phyloP scores from a whole-genome alignment of 2,888 invertebrate species.

The Gastrophysa polygoni region DNA sequence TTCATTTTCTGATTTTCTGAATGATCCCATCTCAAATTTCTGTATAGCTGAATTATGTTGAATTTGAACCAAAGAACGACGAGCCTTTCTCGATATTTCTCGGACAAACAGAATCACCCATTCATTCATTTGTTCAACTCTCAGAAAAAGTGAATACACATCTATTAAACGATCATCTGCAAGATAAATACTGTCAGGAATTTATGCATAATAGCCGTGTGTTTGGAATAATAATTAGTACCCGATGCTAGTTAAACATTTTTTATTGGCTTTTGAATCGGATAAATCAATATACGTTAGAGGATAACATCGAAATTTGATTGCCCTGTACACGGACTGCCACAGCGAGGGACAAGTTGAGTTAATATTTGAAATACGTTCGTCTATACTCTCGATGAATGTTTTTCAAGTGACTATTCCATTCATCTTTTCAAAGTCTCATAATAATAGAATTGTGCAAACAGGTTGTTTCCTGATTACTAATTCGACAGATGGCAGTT shows the following conservation, averaged over 20 bases:
- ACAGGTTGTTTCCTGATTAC: too few species aligned
- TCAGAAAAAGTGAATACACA: constrained; percentile 10
- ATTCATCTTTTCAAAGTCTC: too few species aligned
- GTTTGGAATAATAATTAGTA: constrained; percentile 16
- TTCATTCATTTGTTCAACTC: too few species aligned
- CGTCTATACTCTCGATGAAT: neutral
- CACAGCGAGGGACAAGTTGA: neutral
- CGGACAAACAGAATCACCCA: too few species aligned
- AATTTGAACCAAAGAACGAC: too few species aligned
- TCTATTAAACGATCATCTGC: constrained; percentile 10
- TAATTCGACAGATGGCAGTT: too few species aligned
- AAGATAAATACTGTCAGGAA: constrained; percentile 15
- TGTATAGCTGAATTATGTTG: too few species aligned
- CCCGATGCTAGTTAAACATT: constrained; percentile 6
- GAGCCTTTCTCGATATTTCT: too few species aligned
- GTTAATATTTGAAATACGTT: neutral
- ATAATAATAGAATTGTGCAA: too few species aligned
- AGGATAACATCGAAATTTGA: neutral
- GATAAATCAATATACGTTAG: neutral
- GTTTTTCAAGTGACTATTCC: neutral
- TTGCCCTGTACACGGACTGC: neutral
- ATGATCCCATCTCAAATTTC: too few species aligned
- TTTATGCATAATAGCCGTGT: constrained; percentile 5
- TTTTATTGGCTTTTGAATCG: constrained; percentile 3
- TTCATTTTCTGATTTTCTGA: too few species aligned